Percentiles rank a stretch among this genome's conserved stretches.
phyloP scores from a whole-genome alignment of 2,113 vertebrate species.

The Ophiodon elongatus region DNA sequence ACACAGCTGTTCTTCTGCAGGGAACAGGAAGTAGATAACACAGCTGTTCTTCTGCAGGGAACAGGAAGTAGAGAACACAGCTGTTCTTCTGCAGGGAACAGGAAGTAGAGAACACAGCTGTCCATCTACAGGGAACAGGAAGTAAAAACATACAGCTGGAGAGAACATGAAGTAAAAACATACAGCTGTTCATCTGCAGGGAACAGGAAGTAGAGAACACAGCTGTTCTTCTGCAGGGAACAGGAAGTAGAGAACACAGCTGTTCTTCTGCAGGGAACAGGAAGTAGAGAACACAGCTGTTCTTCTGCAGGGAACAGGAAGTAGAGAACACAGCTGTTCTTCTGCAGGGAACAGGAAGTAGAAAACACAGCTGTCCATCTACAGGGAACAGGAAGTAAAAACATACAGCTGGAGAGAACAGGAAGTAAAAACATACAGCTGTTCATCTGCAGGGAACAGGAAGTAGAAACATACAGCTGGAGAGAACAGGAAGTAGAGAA shows the following conservation, averaged over 20 bases:
- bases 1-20: too few relatives aligned
- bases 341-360: not conserved
- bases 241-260: not conserved
- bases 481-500: too few relatives aligned
- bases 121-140: too few relatives aligned
- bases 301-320: not conserved
- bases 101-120: too few relatives aligned
- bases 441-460: conserved; percentile 74
- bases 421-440: too few relatives aligned
- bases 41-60: too few relatives aligned
- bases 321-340: not conserved
- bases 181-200: not conserved
- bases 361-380: not conserved
- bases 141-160: not conserved
- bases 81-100: not conserved
- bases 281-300: not conserved
- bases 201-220: not conserved
- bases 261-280: not conserved
- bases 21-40: too few relatives aligned
- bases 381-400: not conserved
- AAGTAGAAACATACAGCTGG: conserved; percentile 73
- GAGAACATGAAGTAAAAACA: not conserved
- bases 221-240: not conserved
- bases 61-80: too few relatives aligned
- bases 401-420: too few relatives aligned